Percentiles rank a stretch among this genome's conserved stretches.
Conservation (phyloP, 2,113 vertebrate genomes). For the Columbina picui region DNA sequence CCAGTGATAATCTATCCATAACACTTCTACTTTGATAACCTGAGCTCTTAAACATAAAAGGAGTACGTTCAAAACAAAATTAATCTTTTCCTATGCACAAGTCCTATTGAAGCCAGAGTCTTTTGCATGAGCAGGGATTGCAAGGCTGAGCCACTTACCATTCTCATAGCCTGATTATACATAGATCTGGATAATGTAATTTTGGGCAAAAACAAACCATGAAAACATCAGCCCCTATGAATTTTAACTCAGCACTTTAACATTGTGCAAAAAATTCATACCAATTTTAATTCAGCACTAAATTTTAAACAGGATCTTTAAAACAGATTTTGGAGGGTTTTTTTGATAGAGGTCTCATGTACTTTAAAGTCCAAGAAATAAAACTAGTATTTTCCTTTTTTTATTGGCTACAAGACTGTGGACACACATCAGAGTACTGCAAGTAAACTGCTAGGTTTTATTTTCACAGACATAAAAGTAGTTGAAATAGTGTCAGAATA, state of each 20-base stretch:
- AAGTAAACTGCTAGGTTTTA: neutral
- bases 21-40: neutral
- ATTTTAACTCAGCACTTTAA: slow-evolving; percentile 32
- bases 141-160: neutral
- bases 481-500: neutral
- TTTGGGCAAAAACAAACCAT: neutral
- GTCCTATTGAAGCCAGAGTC: neutral
- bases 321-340: neutral
- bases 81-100: neutral
- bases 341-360: neutral
- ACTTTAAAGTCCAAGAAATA: slow-evolving; percentile 2
- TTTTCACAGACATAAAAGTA: neutral
- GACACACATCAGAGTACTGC: neutral
- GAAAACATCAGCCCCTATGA: neutral
- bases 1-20: neutral
- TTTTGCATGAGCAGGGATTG: neutral
- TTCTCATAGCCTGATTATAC: neutral
- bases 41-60: neutral
- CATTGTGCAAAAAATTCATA: neutral
- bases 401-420: neutral
- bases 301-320: neutral
- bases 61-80: too few species aligned
- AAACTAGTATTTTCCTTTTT: neutral
- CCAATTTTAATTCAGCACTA: slow-evolving; percentile 17
- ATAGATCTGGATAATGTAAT: neutral